These are phyloP conservation scores for Turritopsis rubra DNA, from an alignment of 30 jellyfish, hydroid and myxozoan species.

Conservation along the genomic window DNA sequence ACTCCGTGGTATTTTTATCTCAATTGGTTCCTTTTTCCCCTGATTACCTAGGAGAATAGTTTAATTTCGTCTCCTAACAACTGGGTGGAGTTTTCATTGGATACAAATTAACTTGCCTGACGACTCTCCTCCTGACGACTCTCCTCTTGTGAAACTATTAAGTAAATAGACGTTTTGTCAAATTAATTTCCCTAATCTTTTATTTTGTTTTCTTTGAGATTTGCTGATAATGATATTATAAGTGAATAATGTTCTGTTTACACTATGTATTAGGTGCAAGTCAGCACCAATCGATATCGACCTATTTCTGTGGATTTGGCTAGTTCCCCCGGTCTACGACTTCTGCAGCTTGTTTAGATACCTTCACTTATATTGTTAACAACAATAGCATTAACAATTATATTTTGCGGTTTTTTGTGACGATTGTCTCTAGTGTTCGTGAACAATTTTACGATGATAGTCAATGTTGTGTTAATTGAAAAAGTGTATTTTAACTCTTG, in stretches of 20 bases:
- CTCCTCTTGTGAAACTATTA: not conserved
- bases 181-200: too few relatives aligned
- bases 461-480: too few relatives aligned
- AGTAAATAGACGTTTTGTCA: not conserved
- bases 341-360: not conserved
- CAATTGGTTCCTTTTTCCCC: too few relatives aligned
- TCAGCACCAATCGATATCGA: too few relatives aligned
- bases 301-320: not conserved
- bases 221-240: not conserved
- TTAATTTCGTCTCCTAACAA: too few relatives aligned
- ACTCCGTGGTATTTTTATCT: too few relatives aligned
- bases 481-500: too few relatives aligned
- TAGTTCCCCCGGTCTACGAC: not conserved
- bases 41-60: too few relatives aligned
- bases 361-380: not conserved
- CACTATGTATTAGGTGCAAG: not conserved
- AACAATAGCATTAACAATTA: not conserved
- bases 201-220: not conserved
- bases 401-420: not conserved
- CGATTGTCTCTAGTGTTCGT: not conserved
- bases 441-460: not conserved
- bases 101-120: not conserved
- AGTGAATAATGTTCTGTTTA: too few relatives aligned
- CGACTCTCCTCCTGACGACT: not conserved
- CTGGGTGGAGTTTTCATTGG: not conserved